A percentile compares a stretch with the other conserved stretches of the same genome.
These are phyloP conservation scores for Cynodonichthys magdalenae DNA, from an alignment of 2,797 vertebrate genomes.

Conservation along the genomic window DNA sequence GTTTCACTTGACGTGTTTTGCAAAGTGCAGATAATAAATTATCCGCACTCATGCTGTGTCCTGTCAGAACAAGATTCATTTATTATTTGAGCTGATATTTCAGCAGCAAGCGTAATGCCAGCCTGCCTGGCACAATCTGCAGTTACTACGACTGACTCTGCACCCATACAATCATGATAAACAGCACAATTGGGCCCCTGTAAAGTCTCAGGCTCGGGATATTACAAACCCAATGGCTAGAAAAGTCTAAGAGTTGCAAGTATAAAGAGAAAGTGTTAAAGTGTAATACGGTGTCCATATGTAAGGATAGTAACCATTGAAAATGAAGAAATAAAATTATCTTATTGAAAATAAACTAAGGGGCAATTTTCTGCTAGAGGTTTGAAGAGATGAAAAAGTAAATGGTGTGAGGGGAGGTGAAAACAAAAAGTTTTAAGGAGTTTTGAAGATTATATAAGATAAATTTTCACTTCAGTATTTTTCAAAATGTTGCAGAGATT, in stretches of 20 bases:
- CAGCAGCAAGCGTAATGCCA: slow-evolving; percentile 23
- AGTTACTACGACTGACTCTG: slow-evolving; percentile 26
- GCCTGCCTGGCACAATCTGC: slow-evolving; percentile 13
- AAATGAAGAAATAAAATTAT: slow-evolving; percentile 15
- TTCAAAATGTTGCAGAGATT: background rate
- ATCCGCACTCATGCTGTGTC: slow-evolving; percentile 9
- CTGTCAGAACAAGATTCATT: slow-evolving; percentile 22
- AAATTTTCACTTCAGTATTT: background rate
- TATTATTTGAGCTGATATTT: slow-evolving; percentile 42
- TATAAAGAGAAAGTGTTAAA: slow-evolving; percentile 16
- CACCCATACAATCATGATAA: slow-evolving; percentile 14
- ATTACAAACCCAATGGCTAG: slow-evolving; percentile 41
- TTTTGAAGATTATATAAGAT: slow-evolving; percentile 2
- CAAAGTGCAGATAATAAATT: slow-evolving; percentile 18
- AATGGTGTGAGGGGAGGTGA: slow-evolving; percentile 7
- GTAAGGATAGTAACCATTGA: slow-evolving; percentile 2
- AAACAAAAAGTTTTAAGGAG: slow-evolving; percentile 8
- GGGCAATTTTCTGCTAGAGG: slow-evolving; percentile 19
- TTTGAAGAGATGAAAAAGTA: slow-evolving; percentile 20
- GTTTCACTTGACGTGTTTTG: slow-evolving; percentile 1
- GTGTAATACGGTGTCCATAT: slow-evolving; percentile 26
- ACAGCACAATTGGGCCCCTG: slow-evolving; percentile 11
- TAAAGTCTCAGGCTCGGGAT: slow-evolving; percentile 38
- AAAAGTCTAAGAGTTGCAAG: slow-evolving; percentile 33
- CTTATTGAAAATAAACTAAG: slow-evolving; percentile 17